phyloP scores from a whole-genome alignment of 1,140 invertebrate species.

The Eciton burchellii region DNA sequence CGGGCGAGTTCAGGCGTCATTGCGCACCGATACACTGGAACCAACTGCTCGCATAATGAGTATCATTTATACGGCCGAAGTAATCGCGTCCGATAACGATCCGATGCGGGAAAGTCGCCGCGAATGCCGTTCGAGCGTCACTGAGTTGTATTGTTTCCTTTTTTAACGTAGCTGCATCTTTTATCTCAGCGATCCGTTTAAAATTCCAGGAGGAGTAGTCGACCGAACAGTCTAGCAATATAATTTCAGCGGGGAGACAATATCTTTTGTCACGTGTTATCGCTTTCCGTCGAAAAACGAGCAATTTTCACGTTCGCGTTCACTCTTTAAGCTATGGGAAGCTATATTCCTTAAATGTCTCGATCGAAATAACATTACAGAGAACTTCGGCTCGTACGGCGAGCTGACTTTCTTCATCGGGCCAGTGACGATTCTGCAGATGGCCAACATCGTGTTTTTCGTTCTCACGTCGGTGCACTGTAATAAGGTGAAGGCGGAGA shows the following conservation, averaged over 20 bases:
- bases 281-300: no score
- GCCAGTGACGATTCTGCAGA: slow-evolving; percentile 87
- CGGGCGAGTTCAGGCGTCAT: slow-evolving; percentile 37
- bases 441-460: slow-evolving; percentile 89
- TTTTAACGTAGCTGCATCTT: neutral
- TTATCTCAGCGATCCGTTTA: neutral
- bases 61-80: slow-evolving; percentile 35
- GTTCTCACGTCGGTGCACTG: slow-evolving; percentile 89
- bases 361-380: slow-evolving; percentile 42
- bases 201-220: no score
- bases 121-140: neutral
- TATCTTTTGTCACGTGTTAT: neutral
- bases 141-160: neutral
- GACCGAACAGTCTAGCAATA: neutral
- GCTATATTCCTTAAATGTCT: neutral
- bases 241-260: neutral
- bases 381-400: slow-evolving; percentile 24
- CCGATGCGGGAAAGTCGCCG: slow-evolving; percentile 5
- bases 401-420: slow-evolving; percentile 88
- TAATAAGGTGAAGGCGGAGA: slow-evolving; percentile 89
- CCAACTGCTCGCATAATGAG: slow-evolving; percentile 34
- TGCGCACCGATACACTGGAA: slow-evolving; percentile 22
- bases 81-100: slow-evolving; percentile 16
- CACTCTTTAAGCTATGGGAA: no score
- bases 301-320: no score